These are phyloP conservation scores for Neodiprion fabricii DNA, from an alignment of 1,140 invertebrate genomes.

Conservation along the genomic window DNA sequence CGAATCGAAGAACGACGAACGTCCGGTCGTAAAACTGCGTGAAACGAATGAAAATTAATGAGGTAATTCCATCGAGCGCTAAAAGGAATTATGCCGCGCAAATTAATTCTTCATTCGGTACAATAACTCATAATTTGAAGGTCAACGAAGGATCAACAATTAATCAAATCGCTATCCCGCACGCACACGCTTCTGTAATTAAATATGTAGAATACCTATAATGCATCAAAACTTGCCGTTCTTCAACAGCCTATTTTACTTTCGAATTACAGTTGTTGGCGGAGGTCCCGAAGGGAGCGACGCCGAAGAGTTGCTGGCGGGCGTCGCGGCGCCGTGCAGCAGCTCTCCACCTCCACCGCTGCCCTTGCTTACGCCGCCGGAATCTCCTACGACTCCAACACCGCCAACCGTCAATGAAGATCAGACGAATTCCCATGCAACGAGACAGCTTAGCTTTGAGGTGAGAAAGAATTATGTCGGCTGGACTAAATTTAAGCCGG, in stretches of 20 bases:
- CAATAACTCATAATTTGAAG: no score
- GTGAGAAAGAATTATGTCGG: slow-evolving; percentile 27
- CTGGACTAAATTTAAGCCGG: not conserved
- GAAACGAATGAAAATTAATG: slow-evolving; percentile 6
- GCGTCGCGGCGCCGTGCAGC: slow-evolving; percentile 47
- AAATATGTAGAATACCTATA: no score
- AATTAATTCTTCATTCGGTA: no score
- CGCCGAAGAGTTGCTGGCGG: slow-evolving; percentile 53
- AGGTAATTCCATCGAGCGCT: not conserved
- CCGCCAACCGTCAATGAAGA: slow-evolving; percentile 47
- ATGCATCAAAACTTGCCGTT: slow-evolving; percentile 28
- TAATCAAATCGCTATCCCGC: no score
- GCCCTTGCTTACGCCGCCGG: slow-evolving; percentile 36
- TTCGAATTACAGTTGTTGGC: slow-evolving; percentile 48
- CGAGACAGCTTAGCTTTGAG: slow-evolving; percentile 56
- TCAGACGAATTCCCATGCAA: slow-evolving; percentile 47
- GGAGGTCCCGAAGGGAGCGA: slow-evolving; percentile 56
- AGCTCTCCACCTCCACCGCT: slow-evolving; percentile 46
- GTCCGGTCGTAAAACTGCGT: not conserved
- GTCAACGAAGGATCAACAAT: no score
- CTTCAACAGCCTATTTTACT: slow-evolving; percentile 1
- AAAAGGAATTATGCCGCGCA: not conserved
- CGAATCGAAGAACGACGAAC: not conserved
- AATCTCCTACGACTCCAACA: slow-evolving; percentile 45
- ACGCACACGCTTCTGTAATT: no score